phyloP scores from a whole-genome alignment of 1,140 invertebrate species.

The Orchesella cincta region DNA sequence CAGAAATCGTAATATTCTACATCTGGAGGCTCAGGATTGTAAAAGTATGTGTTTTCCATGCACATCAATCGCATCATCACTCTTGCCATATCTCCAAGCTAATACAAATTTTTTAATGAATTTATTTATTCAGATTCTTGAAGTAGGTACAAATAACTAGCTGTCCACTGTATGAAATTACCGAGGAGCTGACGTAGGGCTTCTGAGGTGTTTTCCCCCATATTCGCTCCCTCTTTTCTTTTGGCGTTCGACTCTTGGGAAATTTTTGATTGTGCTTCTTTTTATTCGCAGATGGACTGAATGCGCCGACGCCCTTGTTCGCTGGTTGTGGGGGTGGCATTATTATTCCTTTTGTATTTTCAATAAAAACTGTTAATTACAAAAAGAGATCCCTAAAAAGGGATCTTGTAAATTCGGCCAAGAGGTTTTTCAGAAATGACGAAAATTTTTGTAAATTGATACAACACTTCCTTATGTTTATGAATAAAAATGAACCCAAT shows the following conservation, averaged over 20 bases:
- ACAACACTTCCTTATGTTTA: too few species aligned
- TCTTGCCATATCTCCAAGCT: slow-evolving; percentile 20
- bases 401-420: too few species aligned
- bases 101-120: background rate
- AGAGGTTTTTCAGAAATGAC: too few species aligned
- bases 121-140: background rate
- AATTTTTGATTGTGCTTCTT: background rate
- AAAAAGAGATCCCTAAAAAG: too few species aligned
- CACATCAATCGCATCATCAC: slow-evolving; percentile 7
- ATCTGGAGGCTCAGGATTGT: background rate
- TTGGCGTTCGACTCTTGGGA: background rate
- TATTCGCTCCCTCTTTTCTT: background rate
- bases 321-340: too few species aligned
- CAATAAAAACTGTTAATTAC: too few species aligned
- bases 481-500: too few species aligned
- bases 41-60: slow-evolving; percentile 19
- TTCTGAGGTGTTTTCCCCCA: background rate
- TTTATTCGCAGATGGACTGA: too few species aligned
- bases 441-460: too few species aligned
- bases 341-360: too few species aligned
- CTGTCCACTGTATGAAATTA: background rate
- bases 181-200: slow-evolving; percentile 7
- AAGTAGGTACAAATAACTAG: background rate
- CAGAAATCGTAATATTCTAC: slow-evolving; percentile 23
- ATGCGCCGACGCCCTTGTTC: too few species aligned